Conservation (phyloP, 2,113 vertebrate species). For the Rousettus leschenaultii region DNA sequence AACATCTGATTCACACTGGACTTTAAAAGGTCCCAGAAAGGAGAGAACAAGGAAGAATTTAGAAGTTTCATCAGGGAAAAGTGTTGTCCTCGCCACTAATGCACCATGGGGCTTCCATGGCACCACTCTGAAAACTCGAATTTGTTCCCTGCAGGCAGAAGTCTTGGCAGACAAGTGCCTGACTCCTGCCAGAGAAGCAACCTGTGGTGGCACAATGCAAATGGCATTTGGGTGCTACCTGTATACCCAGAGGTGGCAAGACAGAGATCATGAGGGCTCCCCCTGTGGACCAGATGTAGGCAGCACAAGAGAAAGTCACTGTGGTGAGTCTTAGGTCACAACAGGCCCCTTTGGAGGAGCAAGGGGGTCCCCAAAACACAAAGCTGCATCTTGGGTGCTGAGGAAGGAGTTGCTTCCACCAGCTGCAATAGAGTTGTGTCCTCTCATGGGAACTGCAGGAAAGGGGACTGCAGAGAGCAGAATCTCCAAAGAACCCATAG, state of each 20-base stretch:
- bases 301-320: neutral
- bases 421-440: neutral
- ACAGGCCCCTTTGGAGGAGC: neutral
- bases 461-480: neutral
- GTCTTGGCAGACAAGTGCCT: neutral
- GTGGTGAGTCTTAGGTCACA: neutral
- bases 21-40: neutral
- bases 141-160: neutral
- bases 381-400: neutral
- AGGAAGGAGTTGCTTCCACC: neutral
- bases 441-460: neutral
- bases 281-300: fast-evolving
- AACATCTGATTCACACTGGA: neutral
- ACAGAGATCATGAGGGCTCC: neutral
- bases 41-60: neutral
- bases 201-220: fast-evolving
- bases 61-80: neutral
- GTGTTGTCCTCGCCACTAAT: neutral
- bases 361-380: neutral
- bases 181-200: neutral
- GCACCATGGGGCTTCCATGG: neutral
- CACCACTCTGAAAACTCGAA: neutral
- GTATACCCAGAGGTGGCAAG: neutral
- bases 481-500: neutral
- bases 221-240: neutral